Percentiles rank a stretch among this genome's conserved stretches.
These are phyloP conservation scores for Ectemnius continuus DNA, from an alignment of 2,888 invertebrate species.

Conservation along the genomic window DNA sequence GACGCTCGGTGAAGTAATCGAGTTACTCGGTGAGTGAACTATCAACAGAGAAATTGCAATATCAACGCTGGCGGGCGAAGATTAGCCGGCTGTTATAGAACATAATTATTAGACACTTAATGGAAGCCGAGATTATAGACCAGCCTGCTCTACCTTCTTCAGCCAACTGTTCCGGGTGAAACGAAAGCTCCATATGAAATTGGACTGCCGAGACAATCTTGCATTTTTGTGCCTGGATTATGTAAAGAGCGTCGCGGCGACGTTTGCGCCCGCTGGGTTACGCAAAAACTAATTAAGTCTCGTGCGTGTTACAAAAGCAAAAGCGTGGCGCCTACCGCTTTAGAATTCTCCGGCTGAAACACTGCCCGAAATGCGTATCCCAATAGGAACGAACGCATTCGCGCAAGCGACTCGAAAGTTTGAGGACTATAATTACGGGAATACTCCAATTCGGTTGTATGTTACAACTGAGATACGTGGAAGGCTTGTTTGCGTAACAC, in stretches of 20 bases:
- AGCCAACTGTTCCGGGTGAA: neutral
- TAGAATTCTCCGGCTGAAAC: too few species aligned
- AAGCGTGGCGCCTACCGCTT: too few species aligned
- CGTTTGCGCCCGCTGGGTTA: too few species aligned
- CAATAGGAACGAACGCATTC: too few species aligned
- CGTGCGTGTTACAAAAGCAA: too few species aligned
- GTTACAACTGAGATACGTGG: too few species aligned
- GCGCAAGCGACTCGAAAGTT: neutral
- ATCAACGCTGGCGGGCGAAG: neutral
- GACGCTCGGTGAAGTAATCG: too few species aligned
- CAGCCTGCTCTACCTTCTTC: neutral
- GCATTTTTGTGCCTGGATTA: neutral
- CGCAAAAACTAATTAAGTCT: too few species aligned
- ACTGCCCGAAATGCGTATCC: too few species aligned
- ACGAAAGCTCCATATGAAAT: neutral
- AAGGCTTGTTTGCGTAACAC: too few species aligned
- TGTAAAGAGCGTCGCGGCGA: neutral
- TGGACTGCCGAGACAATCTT: neutral
- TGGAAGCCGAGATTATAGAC: neutral
- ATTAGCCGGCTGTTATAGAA: neutral
- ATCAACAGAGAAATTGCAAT: too few species aligned
- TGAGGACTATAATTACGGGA: slow-evolving; percentile 22
- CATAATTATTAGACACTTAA: neutral
- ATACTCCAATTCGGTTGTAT: slow-evolving; percentile 23
- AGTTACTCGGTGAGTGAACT: too few species aligned